Percentiles rank a stretch among this genome's conserved stretches.
Conservation (phyloP, 2,113 vertebrate species). For the Romanogobio albipinnatus region DNA sequence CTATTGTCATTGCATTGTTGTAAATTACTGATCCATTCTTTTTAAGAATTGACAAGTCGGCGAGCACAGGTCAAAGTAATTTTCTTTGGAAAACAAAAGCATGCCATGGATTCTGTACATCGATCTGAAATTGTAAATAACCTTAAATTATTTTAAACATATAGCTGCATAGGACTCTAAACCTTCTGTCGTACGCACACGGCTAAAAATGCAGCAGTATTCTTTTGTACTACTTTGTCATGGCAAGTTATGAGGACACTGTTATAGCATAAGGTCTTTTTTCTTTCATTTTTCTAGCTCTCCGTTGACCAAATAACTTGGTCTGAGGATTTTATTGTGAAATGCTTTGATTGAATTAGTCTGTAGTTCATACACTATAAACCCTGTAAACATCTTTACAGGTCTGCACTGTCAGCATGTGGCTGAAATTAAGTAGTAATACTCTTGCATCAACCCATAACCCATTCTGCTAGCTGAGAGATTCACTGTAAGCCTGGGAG, state of each 20-base stretch:
- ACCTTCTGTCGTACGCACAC: background rate
- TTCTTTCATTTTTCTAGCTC: constrained; percentile 32
- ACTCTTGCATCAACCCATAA: constrained; percentile 25
- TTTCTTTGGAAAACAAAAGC: background rate
- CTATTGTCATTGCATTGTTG: background rate
- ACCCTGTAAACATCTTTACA: constrained; percentile 36
- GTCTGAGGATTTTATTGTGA: constrained; percentile 42
- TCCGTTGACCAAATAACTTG: constrained; percentile 41
- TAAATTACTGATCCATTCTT: background rate
- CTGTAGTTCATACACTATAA: constrained; percentile 34
- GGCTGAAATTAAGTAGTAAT: constrained; percentile 24
- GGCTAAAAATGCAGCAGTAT: background rate
- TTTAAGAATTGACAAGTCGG: background rate
- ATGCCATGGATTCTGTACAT: background rate
- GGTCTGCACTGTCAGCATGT: constrained; percentile 38
- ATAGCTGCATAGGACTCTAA: background rate
- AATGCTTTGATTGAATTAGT: constrained; percentile 48
- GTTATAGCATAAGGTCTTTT: constrained; percentile 28
- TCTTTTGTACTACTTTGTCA: constrained; percentile 20
- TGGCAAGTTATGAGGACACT: background rate
- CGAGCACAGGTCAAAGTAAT: background rate
- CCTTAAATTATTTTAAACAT: background rate
- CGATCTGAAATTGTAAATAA: background rate
- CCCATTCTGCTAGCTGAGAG: background rate
- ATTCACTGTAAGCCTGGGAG: background rate